Percentiles rank a stretch among this genome's conserved stretches.
Evolutionary conservation across 2,113 vertebrate genomes (phyloP).

Genomic region (Leuciscus idus): DNA sequence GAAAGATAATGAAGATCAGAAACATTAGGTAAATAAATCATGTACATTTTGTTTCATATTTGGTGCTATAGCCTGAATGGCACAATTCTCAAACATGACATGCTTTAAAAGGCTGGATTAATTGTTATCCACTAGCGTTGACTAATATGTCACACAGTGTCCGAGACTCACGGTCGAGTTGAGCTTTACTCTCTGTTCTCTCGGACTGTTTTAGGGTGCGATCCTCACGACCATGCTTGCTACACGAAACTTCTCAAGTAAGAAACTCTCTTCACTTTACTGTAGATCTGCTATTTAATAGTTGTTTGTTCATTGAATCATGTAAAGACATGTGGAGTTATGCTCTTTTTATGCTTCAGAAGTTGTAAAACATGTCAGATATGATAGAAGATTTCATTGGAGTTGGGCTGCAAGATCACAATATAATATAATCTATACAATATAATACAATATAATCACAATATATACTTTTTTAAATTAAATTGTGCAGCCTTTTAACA

Average conservation of each 20-base stretch:
- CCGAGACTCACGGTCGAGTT: constrained; percentile 3
- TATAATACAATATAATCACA: background rate
- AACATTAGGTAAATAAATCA: background rate
- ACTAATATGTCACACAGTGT: constrained; percentile 27
- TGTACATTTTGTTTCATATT: too few species aligned
- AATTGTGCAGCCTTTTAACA: background rate
- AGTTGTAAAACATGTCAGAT: background rate
- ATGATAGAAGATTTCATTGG: background rate
- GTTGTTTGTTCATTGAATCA: background rate
- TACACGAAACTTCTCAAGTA: constrained; percentile 98
- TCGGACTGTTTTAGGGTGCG: constrained; percentile 43
- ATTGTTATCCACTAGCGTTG: constrained; percentile 41
- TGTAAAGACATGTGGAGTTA: background rate
- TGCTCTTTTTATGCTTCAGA: background rate
- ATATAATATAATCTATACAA: too few species aligned
- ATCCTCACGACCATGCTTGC: constrained; percentile 88
- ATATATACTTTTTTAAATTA: background rate
- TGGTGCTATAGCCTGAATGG: background rate
- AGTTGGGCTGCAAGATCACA: background rate
- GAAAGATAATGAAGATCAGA: background rate
- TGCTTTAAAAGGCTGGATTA: constrained; percentile 38
- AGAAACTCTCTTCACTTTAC: constrained; percentile 35
- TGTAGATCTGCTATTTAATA: background rate
- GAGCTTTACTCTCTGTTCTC: constrained; percentile 12
- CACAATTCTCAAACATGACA: background rate